A percentile compares a stretch with the other conserved stretches of the same genome.
phyloP scores from a whole-genome alignment of 1,140 invertebrate genomes.

The Drosophila pallidifrons region DNA sequence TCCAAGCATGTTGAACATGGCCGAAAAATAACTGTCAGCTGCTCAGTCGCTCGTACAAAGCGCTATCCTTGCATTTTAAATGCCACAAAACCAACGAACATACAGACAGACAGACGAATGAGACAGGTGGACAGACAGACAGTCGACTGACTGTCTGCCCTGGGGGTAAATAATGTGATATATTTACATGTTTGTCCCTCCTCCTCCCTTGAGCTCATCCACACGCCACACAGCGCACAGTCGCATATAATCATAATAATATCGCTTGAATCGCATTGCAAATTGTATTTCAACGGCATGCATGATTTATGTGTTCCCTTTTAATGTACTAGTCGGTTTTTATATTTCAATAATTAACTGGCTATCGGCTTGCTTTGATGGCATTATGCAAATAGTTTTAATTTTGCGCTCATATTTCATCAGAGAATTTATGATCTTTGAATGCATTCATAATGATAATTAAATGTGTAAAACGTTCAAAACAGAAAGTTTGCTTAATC shows the following conservation, averaged over 20 bases:
- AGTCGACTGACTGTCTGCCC: conserved; percentile 24
- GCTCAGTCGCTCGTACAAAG: conserved; percentile 62
- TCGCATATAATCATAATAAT: conserved; percentile 53
- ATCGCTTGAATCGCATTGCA: conserved; percentile 17
- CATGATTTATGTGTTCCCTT: conserved; percentile 32
- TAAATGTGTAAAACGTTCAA: too few species aligned
- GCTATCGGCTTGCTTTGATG: background rate
- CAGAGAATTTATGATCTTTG: too few species aligned
- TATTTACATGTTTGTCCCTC: conserved; percentile 51
- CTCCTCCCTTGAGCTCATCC: background rate
- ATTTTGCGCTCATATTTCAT: background rate
- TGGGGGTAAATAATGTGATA: conserved; percentile 74
- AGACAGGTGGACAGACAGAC: conserved; percentile 32
- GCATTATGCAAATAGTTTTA: background rate
- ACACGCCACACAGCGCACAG: too few species aligned
- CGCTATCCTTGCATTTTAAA: conserved; percentile 77
- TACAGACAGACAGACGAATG: background rate
- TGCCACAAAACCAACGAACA: conserved; percentile 52
- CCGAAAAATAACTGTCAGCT: conserved; percentile 56
- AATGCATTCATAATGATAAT: background rate
- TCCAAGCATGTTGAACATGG: conserved; percentile 20
- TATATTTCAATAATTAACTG: conserved; percentile 8
- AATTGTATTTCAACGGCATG: conserved; percentile 48
- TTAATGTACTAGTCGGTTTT: background rate
- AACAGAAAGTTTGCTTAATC: too few species aligned